Conservation (phyloP, 2,888 invertebrate species). For the Scaptomyza polygonia region DNA sequence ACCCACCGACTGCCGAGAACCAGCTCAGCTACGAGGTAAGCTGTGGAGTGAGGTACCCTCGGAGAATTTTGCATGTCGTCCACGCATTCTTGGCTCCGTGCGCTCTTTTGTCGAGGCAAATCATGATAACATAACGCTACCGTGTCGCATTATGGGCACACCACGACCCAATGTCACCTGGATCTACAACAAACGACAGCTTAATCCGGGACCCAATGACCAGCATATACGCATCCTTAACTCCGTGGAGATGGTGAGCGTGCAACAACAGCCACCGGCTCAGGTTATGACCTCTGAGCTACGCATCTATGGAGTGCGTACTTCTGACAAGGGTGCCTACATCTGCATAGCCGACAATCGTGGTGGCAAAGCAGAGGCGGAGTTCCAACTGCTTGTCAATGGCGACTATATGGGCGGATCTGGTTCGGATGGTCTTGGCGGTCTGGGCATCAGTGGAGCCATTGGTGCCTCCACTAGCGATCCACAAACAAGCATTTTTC, state of each 20-base stretch:
- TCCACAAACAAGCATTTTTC: conserved; percentile 83
- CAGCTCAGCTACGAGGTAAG: conserved; percentile 88
- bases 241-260: conserved; percentile 71
- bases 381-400: conserved; percentile 87
- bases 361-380: conserved; percentile 91
- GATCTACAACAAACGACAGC: conserved; percentile 84
- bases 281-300: conserved; percentile 85
- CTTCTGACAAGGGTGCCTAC: conserved; percentile 90
- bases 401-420: conserved; percentile 77
- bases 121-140: conserved; percentile 89
- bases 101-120: conserved; percentile 86
- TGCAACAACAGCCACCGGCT: conserved; percentile 39
- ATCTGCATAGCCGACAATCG: conserved; percentile 92
- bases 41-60: conserved; percentile 90
- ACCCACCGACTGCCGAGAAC: conserved; percentile 90
- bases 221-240: conserved; percentile 77
- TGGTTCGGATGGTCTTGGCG: conserved; percentile 69
- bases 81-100: conserved; percentile 87
- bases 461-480: conserved; percentile 83
- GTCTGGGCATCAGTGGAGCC: conserved; percentile 84
- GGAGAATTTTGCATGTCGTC: conserved; percentile 92
- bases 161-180: conserved; percentile 92
- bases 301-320: conserved; percentile 87
- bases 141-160: conserved; percentile 87
- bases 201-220: conserved; percentile 74